phyloP scores from a whole-genome alignment of 2,888 invertebrate species.

The Scaptodrosophila latifasciaeformis region DNA sequence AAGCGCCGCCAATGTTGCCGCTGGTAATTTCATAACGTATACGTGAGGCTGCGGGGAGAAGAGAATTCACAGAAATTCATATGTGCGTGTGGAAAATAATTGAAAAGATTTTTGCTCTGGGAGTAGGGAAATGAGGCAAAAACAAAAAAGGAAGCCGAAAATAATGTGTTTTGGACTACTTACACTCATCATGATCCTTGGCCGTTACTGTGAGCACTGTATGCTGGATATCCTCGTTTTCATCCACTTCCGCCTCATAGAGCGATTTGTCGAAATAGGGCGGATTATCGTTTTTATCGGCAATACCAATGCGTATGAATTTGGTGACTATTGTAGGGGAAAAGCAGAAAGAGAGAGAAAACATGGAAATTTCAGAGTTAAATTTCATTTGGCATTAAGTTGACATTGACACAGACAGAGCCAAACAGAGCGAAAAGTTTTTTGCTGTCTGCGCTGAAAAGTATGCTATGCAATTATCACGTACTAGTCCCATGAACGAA shows the following conservation, averaged over 20 bases:
- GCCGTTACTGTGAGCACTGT: slow-evolving; percentile 98
- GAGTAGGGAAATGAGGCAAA: no score
- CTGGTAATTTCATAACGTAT: slow-evolving; percentile 99
- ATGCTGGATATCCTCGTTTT: slow-evolving; percentile 97
- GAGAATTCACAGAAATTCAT: slow-evolving; percentile 21
- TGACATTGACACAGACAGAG: slow-evolving; percentile 6
- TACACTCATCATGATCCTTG: slow-evolving; percentile 99
- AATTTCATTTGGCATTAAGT: slow-evolving; percentile 25
- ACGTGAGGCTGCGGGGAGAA: slow-evolving; percentile 86
- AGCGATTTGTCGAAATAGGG: slow-evolving; percentile 98
- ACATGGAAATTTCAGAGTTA: slow-evolving; percentile 18
- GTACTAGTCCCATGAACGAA: slow-evolving; percentile 42
- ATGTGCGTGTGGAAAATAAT: slow-evolving; percentile 26
- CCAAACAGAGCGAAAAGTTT: slow-evolving; percentile 17
- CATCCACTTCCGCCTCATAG: slow-evolving; percentile 97
- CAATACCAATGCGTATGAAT: slow-evolving; percentile 98
- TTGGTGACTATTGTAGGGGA: slow-evolving; percentile 87
- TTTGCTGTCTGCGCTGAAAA: slow-evolving; percentile 6
- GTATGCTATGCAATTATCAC: slow-evolving; percentile 59
- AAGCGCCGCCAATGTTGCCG: slow-evolving; percentile 98
- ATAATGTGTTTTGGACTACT: slow-evolving; percentile 76
- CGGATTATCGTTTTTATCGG: slow-evolving; percentile 99
- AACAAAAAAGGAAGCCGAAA: background rate
- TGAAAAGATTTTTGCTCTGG: slow-evolving; percentile 24
- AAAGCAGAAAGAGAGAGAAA: background rate